Base-by-base conservation (phyloP, 2,797 vertebrate genomes). In the Borostomias antarcticus region DNA sequence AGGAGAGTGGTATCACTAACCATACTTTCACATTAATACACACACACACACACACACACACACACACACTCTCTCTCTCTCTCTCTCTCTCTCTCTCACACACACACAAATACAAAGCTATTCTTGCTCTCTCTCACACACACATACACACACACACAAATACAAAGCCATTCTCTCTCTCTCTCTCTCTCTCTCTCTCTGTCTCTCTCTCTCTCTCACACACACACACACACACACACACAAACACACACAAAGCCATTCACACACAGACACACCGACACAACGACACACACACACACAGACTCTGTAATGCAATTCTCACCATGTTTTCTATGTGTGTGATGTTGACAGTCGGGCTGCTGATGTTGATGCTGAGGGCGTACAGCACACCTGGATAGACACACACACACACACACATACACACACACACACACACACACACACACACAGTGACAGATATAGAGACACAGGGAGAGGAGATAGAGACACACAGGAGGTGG, bases 361-460 rank as follows among this genome's bases (percentile, higher is more conserved):
- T 69, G 29, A 90, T 69, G 2, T 69, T 71, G 23, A 92, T 56
- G 15, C 21, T 53, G 9, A 84, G 23, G 29, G 83, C 72, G 48
- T 85, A 90, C 73, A 88, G 85, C n/a, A 73, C 74, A 0, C 68
- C 91, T 92, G 61, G 30, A 30, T n/a, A 1, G 3, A 43, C 8
- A 26, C 30, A 2, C n/a, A 35, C 6, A 63, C 19, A 69, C 47
- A 19, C 32, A 28, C 9, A 19, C 4, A 50, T 21, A 60, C 3
- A 25, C 35, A 59, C 5, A 17, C 21, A 5, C 2, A 17, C 13
- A 35, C 23, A 11, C 28, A 37, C 6, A 68, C n/a, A 5, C 7
- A 54, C 30, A 50, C 25, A 11, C 15, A 68, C 11, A 54, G 4
- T 66, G 9, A 60, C 21, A 21, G 48, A 1, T 4, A 64, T 11